phyloP scores from a whole-genome alignment of 92 coral and sea anemone species.

The Nematostella vectensis region DNA sequence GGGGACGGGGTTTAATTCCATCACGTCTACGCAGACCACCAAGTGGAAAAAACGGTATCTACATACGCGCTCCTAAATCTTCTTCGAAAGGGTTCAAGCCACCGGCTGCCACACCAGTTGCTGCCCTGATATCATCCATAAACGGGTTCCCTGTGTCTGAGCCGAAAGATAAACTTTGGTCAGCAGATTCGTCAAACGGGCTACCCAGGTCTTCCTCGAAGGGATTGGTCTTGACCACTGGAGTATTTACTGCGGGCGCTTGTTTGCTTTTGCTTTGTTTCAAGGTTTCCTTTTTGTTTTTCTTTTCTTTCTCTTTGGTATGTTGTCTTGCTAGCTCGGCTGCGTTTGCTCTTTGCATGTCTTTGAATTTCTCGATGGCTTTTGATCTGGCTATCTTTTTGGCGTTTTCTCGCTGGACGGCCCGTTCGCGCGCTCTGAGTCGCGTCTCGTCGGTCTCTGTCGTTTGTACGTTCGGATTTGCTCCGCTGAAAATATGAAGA shows the following conservation, averaged over 20 bases:
- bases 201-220: constrained; percentile 89
- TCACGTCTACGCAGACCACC: too few species aligned
- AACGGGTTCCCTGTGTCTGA: constrained; percentile 72
- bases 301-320: constrained; percentile 28
- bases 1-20: too few species aligned
- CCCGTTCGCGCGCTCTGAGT: constrained; percentile 53
- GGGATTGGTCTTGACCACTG: constrained; percentile 42
- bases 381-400: constrained; percentile 62
- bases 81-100: constrained; percentile 52
- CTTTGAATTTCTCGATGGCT: constrained; percentile 54
- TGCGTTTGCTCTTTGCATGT: constrained; percentile 48
- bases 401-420: constrained; percentile 40
- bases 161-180: constrained; percentile 23
- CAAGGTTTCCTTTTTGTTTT: not conserved
- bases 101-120: constrained; percentile 52
- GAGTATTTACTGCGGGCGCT: not conserved
- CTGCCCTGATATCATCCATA: constrained; percentile 83
- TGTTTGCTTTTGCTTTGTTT: constrained; percentile 6
- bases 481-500: constrained; percentile 54
- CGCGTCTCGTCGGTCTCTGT: constrained; percentile 60
- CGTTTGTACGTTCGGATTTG: constrained; percentile 88
- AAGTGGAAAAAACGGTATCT: too few species aligned
- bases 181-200: constrained; percentile 33
- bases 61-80: too few species aligned
- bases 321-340: constrained; percentile 47